phyloP scores from a whole-genome alignment of 2,113 vertebrate genomes.

The Trematomus loennbergii region DNA sequence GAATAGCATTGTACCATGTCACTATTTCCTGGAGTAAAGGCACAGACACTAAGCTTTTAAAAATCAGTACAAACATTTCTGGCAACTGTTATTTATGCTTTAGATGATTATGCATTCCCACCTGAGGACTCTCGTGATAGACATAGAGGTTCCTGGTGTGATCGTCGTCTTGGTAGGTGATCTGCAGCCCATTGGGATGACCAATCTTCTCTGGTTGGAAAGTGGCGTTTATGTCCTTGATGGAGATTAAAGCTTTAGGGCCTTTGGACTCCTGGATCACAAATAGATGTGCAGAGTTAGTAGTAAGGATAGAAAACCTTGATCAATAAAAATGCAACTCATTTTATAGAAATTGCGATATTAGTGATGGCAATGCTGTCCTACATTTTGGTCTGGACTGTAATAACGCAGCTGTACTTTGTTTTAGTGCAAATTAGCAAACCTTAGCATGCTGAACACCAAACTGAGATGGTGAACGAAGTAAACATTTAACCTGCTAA shows the following conservation, averaged over 20 bases:
- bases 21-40: slow-evolving; percentile 90
- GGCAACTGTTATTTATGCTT: not conserved
- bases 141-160: slow-evolving; percentile 90
- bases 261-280: slow-evolving; percentile 82
- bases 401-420: not conserved
- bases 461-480: not conserved
- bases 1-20: slow-evolving; percentile 93
- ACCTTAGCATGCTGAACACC: not conserved
- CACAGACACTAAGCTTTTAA: slow-evolving; percentile 22
- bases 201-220: slow-evolving; percentile 93
- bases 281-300: not conserved
- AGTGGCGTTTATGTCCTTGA: slow-evolving; percentile 90
- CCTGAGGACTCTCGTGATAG: slow-evolving; percentile 90
- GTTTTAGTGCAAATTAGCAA: not conserved
- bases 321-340: not conserved
- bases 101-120: slow-evolving; percentile 61
- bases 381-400: not conserved
- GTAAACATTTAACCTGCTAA: not conserved
- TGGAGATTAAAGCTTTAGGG: slow-evolving; percentile 88
- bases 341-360: not conserved
- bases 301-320: not conserved
- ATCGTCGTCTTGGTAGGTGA: slow-evolving; percentile 85
- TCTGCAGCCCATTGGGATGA: slow-evolving; percentile 89
- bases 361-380: not conserved
- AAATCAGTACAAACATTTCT: not conserved